These are phyloP conservation scores for Rhyacophila brunnea DNA, from an alignment of 1,140 invertebrate genomes.

Conservation along the genomic window DNA sequence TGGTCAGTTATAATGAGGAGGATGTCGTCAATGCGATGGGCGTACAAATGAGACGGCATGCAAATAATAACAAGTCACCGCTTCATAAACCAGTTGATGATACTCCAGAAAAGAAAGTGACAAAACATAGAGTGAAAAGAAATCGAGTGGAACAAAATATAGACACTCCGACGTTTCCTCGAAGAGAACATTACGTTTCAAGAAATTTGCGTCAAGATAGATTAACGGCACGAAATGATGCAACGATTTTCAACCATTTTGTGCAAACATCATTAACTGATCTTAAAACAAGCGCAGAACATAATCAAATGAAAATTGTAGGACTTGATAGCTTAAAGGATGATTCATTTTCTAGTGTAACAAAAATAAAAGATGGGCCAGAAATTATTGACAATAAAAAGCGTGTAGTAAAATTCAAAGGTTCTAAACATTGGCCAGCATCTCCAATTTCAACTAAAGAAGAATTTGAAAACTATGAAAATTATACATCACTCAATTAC, in stretches of 20 bases:
- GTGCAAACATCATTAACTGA: constrained; percentile 3
- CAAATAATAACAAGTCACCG: constrained; percentile 3
- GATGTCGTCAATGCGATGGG: background rate
- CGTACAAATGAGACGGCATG: background rate
- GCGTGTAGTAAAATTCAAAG: too few relatives aligned
- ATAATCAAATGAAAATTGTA: background rate
- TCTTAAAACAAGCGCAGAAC: background rate
- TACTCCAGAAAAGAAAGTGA: constrained; percentile 18
- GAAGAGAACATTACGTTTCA: background rate
- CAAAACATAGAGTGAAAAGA: constrained; percentile 18
- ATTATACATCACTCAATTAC: constrained; percentile 6
- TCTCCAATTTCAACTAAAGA: background rate
- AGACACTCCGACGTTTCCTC: background rate
- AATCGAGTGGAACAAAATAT: constrained; percentile 8
- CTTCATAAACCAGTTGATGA: background rate
- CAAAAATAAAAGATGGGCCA: background rate
- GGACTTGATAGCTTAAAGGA: background rate
- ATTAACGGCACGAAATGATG: constrained; percentile 2
- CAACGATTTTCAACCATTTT: constrained; percentile 10
- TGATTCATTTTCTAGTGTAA: background rate
- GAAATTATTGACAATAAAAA: background rate
- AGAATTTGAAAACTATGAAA: constrained; percentile 12
- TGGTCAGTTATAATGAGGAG: constrained; percentile 9
- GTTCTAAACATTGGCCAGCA: constrained; percentile 9
- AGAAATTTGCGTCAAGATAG: too few relatives aligned